These are phyloP conservation scores for Latrodectus hesperus DNA, from an alignment of 2,888 invertebrate species.

Conservation along the genomic window DNA sequence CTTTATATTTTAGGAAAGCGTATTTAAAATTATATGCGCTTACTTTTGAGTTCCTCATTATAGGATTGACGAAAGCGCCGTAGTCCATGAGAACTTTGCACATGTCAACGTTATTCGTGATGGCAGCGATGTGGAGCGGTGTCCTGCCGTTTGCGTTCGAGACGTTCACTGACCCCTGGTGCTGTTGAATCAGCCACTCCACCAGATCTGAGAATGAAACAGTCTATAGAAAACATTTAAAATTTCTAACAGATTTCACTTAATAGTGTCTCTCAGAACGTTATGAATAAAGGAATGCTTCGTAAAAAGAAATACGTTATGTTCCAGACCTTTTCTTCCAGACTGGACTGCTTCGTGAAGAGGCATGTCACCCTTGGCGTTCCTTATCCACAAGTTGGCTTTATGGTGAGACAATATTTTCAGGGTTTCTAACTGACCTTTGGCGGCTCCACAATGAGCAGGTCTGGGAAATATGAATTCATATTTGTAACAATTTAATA, in stretches of 20 bases:
- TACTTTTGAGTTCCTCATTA: conserved; percentile 84
- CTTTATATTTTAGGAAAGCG: no score
- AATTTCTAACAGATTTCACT: background rate
- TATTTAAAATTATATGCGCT: background rate
- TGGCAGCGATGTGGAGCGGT: conserved; percentile 93
- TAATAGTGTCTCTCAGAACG: no score
- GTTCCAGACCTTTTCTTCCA: conserved; percentile 81
- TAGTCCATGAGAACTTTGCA: conserved; percentile 81
- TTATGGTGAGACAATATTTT: conserved; percentile 84
- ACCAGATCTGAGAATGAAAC: conserved; percentile 69
- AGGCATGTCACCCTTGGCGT: conserved; percentile 94
- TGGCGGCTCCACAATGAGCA: conserved; percentile 82
- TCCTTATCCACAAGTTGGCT: conserved; percentile 92
- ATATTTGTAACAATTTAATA: no score
- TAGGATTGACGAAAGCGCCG: conserved; percentile 86
- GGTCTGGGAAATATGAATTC: conserved; percentile 23
- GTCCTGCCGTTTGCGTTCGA: conserved; percentile 94
- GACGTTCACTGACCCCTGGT: conserved; percentile 87
- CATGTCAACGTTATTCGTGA: conserved; percentile 94
- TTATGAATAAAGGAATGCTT: no score
- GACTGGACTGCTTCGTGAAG: conserved; percentile 96
- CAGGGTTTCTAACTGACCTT: conserved; percentile 93
- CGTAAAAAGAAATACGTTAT: no score
- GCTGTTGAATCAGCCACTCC: conserved; percentile 87
- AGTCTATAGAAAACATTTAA: background rate